phyloP scores from a whole-genome alignment of 1,140 invertebrate genomes.

The Drosophila subobscura region DNA sequence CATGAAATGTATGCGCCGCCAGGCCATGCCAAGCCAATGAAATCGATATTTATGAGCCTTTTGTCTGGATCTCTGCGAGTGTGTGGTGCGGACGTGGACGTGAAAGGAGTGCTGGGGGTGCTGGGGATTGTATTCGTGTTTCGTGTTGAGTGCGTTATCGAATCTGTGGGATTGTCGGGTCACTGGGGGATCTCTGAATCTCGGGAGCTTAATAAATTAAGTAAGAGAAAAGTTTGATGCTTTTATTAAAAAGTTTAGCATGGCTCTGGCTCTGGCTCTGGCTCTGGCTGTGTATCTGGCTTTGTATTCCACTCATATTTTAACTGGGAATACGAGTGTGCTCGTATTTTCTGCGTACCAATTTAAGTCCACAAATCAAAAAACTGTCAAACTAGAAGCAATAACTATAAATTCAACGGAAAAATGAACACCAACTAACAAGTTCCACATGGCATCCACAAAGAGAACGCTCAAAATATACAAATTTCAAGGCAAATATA shows the following conservation, averaged over 20 bases:
- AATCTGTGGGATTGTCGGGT: constrained; percentile 14
- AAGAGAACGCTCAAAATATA: background rate
- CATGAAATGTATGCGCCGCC: constrained; percentile 74
- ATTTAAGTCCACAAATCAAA: constrained; percentile 69
- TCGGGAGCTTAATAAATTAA: constrained; percentile 79
- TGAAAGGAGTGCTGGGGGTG: constrained; percentile 12
- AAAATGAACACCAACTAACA: background rate
- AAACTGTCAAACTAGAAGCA: constrained; percentile 47
- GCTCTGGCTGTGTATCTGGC: constrained; percentile 4
- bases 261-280: constrained; percentile 7
- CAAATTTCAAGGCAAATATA: background rate
- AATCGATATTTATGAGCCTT: constrained; percentile 80
- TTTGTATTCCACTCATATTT: constrained; percentile 8
- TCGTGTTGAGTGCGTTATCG: constrained; percentile 13
- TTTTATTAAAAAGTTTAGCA: constrained; percentile 71
- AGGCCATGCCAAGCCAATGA: constrained; percentile 48
- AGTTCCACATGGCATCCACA: background rate
- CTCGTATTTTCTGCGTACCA: constrained; percentile 11
- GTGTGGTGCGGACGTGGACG: constrained; percentile 30
- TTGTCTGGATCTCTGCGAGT: constrained; percentile 23
- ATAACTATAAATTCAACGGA: constrained; percentile 47
- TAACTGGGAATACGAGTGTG: background rate
- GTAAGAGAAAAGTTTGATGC: constrained; percentile 63
- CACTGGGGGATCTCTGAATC: constrained; percentile 52
- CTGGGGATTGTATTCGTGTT: constrained; percentile 28